These are phyloP conservation scores for Tetranychus truncatus DNA, from an alignment of 2,888 invertebrate genomes.

Conservation along the genomic window DNA sequence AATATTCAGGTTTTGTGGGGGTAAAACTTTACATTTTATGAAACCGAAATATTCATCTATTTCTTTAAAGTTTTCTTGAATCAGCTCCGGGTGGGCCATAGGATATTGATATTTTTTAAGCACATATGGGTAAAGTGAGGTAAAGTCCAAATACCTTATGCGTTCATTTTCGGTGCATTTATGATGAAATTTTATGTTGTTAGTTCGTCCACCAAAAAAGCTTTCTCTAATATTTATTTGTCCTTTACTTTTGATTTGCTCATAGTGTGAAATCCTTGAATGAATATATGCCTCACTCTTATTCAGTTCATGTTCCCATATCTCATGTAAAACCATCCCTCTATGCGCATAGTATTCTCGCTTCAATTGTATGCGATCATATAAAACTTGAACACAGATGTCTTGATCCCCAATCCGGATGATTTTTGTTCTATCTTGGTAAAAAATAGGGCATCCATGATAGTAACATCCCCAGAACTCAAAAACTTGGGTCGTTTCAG, in stretches of 20 bases:
- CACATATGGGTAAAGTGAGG: slow-evolving; percentile 28
- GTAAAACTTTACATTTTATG: slow-evolving; percentile 28
- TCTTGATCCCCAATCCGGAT: too few species aligned
- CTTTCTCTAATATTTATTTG: slow-evolving; percentile 23
- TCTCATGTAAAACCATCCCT: slow-evolving; percentile 24
- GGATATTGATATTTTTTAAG: slow-evolving; percentile 23
- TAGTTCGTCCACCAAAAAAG: slow-evolving; percentile 29
- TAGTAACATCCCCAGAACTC: slow-evolving; percentile 10
- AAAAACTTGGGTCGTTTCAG: background rate
- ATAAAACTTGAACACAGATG: too few species aligned
- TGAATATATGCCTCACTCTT: background rate
- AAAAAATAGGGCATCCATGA: background rate
- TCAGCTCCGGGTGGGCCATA: slow-evolving; percentile 27
- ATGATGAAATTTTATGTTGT: slow-evolving; percentile 27
- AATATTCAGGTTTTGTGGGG: slow-evolving; percentile 28
- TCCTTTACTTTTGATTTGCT: background rate
- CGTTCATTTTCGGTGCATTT: slow-evolving; percentile 18
- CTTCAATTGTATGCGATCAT: background rate
- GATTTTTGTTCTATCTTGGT: background rate
- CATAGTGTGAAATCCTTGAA: too few species aligned
- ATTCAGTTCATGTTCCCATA: slow-evolving; percentile 28
- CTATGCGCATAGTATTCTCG: background rate
- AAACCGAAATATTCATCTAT: slow-evolving; percentile 26
- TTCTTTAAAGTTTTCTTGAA: slow-evolving; percentile 22
- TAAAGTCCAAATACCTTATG: slow-evolving; percentile 27